A percentile compares a stretch with the other conserved stretches of the same genome.
Evolutionary conservation across 2,888 invertebrate species (phyloP).

Genomic region (Agonopterix subpropinquella): DNA sequence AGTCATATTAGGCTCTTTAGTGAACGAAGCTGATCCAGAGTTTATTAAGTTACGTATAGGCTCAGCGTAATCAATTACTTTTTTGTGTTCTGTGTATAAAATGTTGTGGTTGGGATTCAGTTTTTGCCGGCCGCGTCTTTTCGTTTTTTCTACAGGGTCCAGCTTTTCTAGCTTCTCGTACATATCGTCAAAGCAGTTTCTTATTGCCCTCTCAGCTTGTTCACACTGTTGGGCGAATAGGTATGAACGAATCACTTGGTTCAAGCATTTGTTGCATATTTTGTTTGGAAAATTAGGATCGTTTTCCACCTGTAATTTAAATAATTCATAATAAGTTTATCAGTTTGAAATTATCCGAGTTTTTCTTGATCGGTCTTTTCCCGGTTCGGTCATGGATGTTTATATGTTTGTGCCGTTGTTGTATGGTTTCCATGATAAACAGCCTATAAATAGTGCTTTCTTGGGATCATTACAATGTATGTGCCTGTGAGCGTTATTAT

Average conservation of each 20-base stretch:
- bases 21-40: conserved; percentile 21
- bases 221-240: conserved; percentile 62
- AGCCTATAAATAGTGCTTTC: too few species aligned
- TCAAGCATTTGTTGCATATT: conserved; percentile 51
- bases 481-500: too few species aligned
- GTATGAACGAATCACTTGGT: conserved; percentile 46
- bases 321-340: not conserved
- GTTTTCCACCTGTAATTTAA: conserved; percentile 38
- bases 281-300: conserved; percentile 51
- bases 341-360: too few species aligned
- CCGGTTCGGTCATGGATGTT: too few species aligned
- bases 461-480: too few species aligned
- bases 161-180: conserved; percentile 52
- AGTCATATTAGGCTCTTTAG: conserved; percentile 23
- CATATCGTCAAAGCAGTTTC: conserved; percentile 57
- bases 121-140: conserved; percentile 54
- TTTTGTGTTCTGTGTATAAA: conserved; percentile 36
- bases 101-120: conserved; percentile 43
- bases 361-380: too few species aligned
- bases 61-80: conserved; percentile 58
- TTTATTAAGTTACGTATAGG: conserved; percentile 51
- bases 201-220: conserved; percentile 46
- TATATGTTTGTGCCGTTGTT: too few species aligned
- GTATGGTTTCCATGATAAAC: too few species aligned
- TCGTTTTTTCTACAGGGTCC: conserved; percentile 45